Evolutionary conservation across 2,888 invertebrate species (phyloP).

Genomic region (Aricia artaxerxes): DNA sequence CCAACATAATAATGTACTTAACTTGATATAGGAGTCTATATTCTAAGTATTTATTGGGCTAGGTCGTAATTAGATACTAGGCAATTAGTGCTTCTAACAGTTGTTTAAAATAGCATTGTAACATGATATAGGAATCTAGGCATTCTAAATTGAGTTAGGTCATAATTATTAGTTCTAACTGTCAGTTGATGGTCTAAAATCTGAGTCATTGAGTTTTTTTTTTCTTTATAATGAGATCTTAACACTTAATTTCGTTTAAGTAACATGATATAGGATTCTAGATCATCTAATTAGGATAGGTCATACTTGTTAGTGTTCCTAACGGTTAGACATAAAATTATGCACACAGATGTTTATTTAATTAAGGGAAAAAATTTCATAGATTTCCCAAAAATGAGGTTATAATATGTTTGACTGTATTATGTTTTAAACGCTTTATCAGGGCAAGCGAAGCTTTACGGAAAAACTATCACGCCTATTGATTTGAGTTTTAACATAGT

Average conservation of each 20-base stretch:
- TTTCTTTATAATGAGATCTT: neutral
- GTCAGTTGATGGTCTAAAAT: neutral
- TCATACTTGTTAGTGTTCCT: too few relatives aligned
- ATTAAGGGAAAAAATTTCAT: too few relatives aligned
- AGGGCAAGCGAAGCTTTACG: too few relatives aligned
- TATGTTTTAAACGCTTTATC: too few relatives aligned
- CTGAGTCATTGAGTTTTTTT: neutral
- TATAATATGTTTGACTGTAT: too few relatives aligned
- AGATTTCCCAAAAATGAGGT: too few relatives aligned
- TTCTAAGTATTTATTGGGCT: neutral
- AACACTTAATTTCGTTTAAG: neutral
- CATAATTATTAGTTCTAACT: neutral
- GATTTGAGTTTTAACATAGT: too few relatives aligned
- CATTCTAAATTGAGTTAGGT: neutral
- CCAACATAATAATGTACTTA: neutral
- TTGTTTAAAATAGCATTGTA: neutral
- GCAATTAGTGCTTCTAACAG: neutral
- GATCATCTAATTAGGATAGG: neutral
- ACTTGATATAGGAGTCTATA: neutral
- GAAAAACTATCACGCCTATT: too few relatives aligned
- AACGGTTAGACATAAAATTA: too few relatives aligned
- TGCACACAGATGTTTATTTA: too few relatives aligned
- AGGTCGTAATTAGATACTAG: neutral
- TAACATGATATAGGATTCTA: neutral
- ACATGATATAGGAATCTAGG: neutral